phyloP scores from a whole-genome alignment of 1,140 invertebrate genomes.

The Aphidius gifuensis region DNA sequence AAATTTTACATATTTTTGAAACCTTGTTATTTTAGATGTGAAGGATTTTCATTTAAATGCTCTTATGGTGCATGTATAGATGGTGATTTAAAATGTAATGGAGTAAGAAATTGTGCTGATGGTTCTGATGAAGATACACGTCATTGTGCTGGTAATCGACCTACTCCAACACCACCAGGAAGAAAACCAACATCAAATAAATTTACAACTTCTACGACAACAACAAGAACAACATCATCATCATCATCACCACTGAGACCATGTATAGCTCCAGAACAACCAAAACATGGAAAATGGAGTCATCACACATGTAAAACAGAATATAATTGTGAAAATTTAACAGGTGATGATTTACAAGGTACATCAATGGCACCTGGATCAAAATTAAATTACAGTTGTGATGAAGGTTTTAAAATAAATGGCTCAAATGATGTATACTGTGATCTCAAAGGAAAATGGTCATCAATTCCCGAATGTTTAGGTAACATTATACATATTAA shows the following conservation, averaged over 20 bases:
- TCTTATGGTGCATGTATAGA: conserved; percentile 62
- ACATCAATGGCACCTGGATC: conserved; percentile 33
- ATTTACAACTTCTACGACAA: background rate
- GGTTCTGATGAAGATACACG: conserved; percentile 64
- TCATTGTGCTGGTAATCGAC: conserved; percentile 25
- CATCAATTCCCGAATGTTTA: conserved; percentile 37
- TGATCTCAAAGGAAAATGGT: conserved; percentile 38
- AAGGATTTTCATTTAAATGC: conserved; percentile 57
- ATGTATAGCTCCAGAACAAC: conserved; percentile 40
- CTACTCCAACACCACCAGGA: background rate
- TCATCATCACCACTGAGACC: conserved; percentile 4
- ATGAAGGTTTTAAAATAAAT: conserved; percentile 35
- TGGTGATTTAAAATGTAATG: conserved; percentile 58
- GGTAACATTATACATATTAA: conserved; percentile 31
- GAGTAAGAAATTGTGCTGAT: conserved; percentile 61
- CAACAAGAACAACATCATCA: background rate
- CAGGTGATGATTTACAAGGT: conserved; percentile 1
- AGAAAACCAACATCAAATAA: conserved; percentile 4
- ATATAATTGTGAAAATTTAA: conserved; percentile 29
- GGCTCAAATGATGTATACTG: conserved; percentile 38
- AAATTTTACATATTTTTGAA: background rate
- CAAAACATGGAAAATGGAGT: conserved; percentile 39
- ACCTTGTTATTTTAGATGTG: conserved; percentile 44
- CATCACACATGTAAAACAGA: conserved; percentile 25
- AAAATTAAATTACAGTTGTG: conserved; percentile 41